Base-by-base conservation (phyloP, 2,113 vertebrate genomes). In the Dinomys branickii region DNA sequence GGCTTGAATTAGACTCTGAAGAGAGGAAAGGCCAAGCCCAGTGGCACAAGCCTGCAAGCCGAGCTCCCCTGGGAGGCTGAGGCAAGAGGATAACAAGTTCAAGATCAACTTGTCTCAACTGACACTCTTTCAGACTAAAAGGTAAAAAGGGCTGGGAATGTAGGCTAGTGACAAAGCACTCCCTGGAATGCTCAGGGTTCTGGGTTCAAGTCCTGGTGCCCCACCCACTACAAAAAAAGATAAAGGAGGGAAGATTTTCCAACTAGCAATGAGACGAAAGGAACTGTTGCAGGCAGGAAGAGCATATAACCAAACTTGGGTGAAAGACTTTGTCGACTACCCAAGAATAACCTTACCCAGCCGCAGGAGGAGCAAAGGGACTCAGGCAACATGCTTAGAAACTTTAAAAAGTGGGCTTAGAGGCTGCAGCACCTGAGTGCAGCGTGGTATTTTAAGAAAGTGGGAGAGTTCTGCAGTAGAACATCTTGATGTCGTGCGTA, bases 1-100 rank as follows among this genome's bases (percentile, higher is more conserved):
- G 44, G 16, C 85, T 58, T 94, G 65, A 95, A 28, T 17, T 86
- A n/a, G 35, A 90, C 50, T 88, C 87, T 65, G 63, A 94, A 96
- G 26, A 80, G 65, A 7, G 6, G 1, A 67, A 54, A 10, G 12
- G 16, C 47, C 77, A 80, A 19, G 30, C 47, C 52, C 6, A 47
- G 47, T 52, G 47, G 44, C 16, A 52, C 30, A 52, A 33, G 16
- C 77, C 30, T 52, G 7, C 52, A 80, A 52, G 17, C 14, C 47
- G 16, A 80, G 77, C 47, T 52, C 77, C 8, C 16, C 24, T 61
- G 22, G 47, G 26, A 80, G 30, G 77, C 26, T 14, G 24, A 50
- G 30, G 50, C 14, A 52, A 52, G 47, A 52, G 47, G 8, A 52
- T 52, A 30, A 33, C 14, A 78, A 30, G 16, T 33, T 50, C 26